phyloP scores from a whole-genome alignment of 2,797 vertebrate species.

The Cossypha polioptera region DNA sequence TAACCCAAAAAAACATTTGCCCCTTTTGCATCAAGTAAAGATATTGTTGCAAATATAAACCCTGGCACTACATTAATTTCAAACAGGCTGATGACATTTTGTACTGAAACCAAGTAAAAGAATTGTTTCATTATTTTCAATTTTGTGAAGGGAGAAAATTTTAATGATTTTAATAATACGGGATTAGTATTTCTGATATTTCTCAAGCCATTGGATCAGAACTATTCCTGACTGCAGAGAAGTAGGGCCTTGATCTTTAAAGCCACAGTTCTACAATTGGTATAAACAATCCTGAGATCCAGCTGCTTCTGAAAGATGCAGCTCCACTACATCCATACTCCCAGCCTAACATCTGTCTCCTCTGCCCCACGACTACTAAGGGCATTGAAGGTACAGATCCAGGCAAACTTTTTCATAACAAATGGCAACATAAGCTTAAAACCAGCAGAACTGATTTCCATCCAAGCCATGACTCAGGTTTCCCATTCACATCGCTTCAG shows the following conservation, averaged over 20 bases:
- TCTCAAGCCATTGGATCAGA: not conserved
- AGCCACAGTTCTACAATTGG: not conserved
- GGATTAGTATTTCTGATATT: not conserved
- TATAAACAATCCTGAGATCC: not conserved
- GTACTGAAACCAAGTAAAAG: not conserved
- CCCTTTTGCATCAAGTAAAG: not conserved
- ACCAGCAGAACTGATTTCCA: not conserved
- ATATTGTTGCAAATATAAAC: not conserved
- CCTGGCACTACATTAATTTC: not conserved
- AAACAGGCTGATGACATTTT: not conserved
- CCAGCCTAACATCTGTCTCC: not conserved
- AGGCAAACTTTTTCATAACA: not conserved
- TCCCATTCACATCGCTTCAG: not conserved
- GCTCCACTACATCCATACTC: not conserved
- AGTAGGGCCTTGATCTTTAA: not conserved
- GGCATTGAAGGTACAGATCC: not conserved
- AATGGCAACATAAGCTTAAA: not conserved
- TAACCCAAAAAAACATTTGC: not conserved
- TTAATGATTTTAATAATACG: not conserved
- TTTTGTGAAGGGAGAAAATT: not conserved
- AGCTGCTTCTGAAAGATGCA: not conserved
- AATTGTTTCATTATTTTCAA: not conserved
- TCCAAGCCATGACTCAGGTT: not conserved
- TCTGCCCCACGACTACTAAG: rapidly evolving
- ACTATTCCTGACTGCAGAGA: not conserved